Percentiles rank a stretch among this genome's conserved stretches.
Conservation (phyloP, 2,797 vertebrate genomes). For the Falco berigora region DNA sequence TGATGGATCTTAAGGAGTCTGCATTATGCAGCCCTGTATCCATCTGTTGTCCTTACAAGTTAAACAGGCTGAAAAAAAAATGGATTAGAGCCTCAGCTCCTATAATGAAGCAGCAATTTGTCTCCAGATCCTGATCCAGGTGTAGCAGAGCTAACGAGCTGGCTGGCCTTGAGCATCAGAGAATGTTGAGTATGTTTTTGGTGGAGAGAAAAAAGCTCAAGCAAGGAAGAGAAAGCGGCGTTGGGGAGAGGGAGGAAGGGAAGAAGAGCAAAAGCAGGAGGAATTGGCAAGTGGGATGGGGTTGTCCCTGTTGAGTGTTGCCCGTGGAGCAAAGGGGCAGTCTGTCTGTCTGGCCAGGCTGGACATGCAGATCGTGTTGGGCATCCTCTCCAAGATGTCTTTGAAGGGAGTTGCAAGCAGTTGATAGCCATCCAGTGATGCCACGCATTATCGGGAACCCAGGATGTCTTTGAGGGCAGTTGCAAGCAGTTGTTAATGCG, state of each 20-base stretch:
- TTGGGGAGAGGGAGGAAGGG: neutral
- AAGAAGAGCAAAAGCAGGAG: neutral
- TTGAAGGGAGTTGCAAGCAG: neutral
- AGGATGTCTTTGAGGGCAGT: neutral
- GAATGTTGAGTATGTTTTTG: slow-evolving; percentile 45
- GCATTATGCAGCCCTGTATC: slow-evolving; percentile 51
- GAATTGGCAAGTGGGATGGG: neutral
- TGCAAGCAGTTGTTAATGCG: neutral
- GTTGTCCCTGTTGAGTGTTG: neutral
- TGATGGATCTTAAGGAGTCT: slow-evolving; percentile 31
- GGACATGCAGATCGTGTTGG: fast-evolving
- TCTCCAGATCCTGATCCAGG: slow-evolving; percentile 62
- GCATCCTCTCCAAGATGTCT: neutral
- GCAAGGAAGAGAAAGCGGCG: neutral
- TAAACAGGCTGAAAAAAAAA: slow-evolving; percentile 64
- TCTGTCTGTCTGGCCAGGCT: neutral
- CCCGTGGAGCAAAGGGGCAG: neutral
- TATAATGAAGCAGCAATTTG: slow-evolving; percentile 72
- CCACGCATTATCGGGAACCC: neutral
- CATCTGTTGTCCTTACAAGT: slow-evolving; percentile 69
- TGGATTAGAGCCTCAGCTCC: slow-evolving; percentile 63
- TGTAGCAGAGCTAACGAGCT: slow-evolving; percentile 60
- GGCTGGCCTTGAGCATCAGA: slow-evolving; percentile 53
- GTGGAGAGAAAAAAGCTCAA: neutral
- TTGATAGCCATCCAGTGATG: neutral